Evolutionary conservation across 2,888 invertebrate species (phyloP), one percentile per base, ranked within the genome.

Genomic region (Melieria picta): DNA sequence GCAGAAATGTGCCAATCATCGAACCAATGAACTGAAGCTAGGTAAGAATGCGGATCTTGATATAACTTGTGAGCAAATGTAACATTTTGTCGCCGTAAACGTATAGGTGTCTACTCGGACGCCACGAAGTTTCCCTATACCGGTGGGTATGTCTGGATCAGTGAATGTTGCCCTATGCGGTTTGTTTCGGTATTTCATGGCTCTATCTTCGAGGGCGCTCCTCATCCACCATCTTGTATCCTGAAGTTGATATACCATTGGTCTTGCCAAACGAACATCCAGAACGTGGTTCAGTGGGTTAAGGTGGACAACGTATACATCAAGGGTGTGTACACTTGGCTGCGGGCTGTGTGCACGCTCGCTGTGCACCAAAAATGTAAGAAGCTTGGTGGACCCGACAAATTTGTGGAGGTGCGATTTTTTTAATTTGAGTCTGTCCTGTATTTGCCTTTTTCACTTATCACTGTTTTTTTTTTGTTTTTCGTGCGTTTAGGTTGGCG

Each of bases 131-230:
- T 95, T 84, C 94, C 94, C 0, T 94, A 92, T 84, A 94, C 94
- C 0, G 96, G 96, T 0, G 96, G 96, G 50, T 96, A 96, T 82
- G 95, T 96, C 1, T 96, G 96, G 96, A 94, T 96, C 77, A 93
- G 93, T 0, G 93, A 94, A 75, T 96, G 95, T 82, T 96, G 96
- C 79, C 93, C 94, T 0, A 93, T 93, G 7, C 90, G 93, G 62
- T 95, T 94, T 83, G 93, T 95, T 5, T 96, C 96, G 0, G 94
- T 96, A 0, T 96, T 95, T 86, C 92, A 92, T 76, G 94, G 94
- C 46, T 96, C 96, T 0, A 89, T 96, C 67, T 96, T 96, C 81
- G 95, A 96, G 86, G 93, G 93, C 0, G 93, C 94, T 3, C 92
- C 93, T 0, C 93, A 95, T 86, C 93, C 94, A 0, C 95, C 96